Conservation (phyloP, 2,797 vertebrate genomes). For the Characodon lateralis region DNA sequence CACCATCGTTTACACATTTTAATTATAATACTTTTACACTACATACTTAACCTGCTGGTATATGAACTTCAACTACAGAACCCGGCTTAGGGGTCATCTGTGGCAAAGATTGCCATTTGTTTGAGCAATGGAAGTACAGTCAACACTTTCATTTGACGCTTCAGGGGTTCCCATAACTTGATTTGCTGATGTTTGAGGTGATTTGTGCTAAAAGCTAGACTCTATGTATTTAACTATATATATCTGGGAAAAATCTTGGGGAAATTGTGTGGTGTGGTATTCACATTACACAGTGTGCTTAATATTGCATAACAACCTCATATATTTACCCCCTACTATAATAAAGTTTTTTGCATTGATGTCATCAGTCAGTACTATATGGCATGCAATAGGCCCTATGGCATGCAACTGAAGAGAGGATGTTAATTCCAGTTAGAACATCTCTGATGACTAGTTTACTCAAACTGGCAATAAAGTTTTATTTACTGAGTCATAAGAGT, state of each 20-base stretch:
- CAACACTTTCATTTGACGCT: slow-evolving; percentile 33
- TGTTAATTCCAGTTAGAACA: neutral
- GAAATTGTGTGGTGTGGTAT: slow-evolving; percentile 34
- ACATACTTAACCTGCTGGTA: neutral
- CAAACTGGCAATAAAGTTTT: neutral
- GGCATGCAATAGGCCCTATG: neutral
- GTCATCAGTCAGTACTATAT: slow-evolving; percentile 41
- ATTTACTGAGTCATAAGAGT: neutral
- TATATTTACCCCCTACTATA: slow-evolving; percentile 38
- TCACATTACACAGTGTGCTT: slow-evolving; percentile 46
- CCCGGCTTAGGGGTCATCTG: slow-evolving; percentile 9
- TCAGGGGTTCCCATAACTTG: slow-evolving; percentile 37
- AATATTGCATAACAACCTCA: slow-evolving; percentile 55
- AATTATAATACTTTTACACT: neutral
- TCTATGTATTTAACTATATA: slow-evolving; percentile 39
- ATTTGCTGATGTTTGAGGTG: slow-evolving; percentile 43
- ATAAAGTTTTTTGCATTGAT: slow-evolving; percentile 54
- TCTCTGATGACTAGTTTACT: neutral
- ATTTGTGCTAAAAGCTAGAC: slow-evolving; percentile 47
- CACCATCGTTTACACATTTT: slow-evolving; percentile 45
- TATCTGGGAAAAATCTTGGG: slow-evolving; percentile 36
- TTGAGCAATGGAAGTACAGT: slow-evolving; percentile 4
- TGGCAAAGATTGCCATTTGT: slow-evolving; percentile 22
- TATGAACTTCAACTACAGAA: slow-evolving; percentile 5
- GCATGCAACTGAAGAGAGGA: neutral